Percentiles rank a stretch among this genome's conserved stretches.
Evolutionary conservation across 2,797 vertebrate species (phyloP).

Genomic region (Enteromius unitaeniatus): DNA sequence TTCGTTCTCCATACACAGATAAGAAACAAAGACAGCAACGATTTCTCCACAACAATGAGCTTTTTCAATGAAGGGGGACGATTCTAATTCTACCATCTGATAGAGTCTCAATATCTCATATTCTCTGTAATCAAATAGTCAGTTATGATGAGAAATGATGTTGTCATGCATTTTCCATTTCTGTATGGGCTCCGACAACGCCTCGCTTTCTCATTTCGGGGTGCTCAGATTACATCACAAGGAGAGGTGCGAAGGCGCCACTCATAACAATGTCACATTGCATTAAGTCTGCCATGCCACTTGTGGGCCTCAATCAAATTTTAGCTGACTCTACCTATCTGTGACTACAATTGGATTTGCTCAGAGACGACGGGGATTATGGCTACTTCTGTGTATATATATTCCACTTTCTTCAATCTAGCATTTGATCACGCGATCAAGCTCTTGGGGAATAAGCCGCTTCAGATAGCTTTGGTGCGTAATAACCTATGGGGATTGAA

Average conservation of each 20-base stretch:
- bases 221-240: conserved; percentile 63
- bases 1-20: not conserved
- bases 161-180: conserved; percentile 37
- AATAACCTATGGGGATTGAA: conserved; percentile 67
- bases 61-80: conserved; percentile 5
- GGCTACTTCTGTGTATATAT: conserved; percentile 67
- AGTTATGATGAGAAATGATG: conserved; percentile 49
- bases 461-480: conserved; percentile 67
- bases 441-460: conserved; percentile 66
- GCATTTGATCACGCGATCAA: conserved; percentile 72
- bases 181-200: conserved; percentile 15
- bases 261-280: conserved; percentile 70
- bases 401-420: conserved; percentile 65
- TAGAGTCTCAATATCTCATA: conserved; percentile 30
- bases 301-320: conserved; percentile 70
- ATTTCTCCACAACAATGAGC: not conserved
- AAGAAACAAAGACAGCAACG: not conserved
- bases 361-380: conserved; percentile 66
- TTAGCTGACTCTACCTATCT: conserved; percentile 65
- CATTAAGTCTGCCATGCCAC: conserved; percentile 66
- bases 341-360: conserved; percentile 73
- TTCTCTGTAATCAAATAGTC: conserved; percentile 52
- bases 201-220: conserved; percentile 52
- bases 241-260: conserved; percentile 59
- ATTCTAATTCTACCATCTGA: conserved; percentile 22